phyloP scores from a whole-genome alignment of 2,113 vertebrate species.

The Choloepus hoffmanni region DNA sequence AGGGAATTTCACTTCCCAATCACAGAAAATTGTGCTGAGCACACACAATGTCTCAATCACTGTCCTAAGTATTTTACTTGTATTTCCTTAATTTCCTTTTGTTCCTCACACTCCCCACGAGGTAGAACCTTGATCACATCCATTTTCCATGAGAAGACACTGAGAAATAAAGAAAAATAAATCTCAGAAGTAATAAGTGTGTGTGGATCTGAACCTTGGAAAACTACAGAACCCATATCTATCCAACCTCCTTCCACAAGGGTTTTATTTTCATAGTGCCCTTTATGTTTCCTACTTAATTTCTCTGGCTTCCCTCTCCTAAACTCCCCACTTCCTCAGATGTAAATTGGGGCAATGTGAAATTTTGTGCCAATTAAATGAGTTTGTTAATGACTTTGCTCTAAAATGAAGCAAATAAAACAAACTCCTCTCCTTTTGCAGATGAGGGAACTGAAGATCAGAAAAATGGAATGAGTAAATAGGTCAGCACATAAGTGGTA shows the following conservation, averaged over 20 bases:
- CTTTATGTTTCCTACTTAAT: background rate
- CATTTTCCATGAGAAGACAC: background rate
- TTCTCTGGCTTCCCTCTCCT: background rate
- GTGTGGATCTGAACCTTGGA: background rate
- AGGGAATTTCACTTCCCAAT: background rate
- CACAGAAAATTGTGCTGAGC: background rate
- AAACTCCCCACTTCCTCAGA: background rate
- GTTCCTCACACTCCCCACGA: background rate
- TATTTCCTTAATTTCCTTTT: background rate
- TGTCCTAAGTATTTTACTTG: background rate
- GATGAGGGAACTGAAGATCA: background rate
- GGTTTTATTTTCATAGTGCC: background rate
- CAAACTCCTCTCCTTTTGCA: background rate
- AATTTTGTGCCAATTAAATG: background rate
- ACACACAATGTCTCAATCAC: rapidly evolving
- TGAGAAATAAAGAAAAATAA: background rate
- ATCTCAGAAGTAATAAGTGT: background rate
- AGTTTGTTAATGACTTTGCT: background rate
- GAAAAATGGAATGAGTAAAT: background rate
- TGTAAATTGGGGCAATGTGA: background rate
- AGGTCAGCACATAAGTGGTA: background rate
- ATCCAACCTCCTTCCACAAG: background rate
- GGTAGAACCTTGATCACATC: background rate
- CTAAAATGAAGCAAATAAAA: background rate
- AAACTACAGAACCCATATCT: background rate